phyloP scores from a whole-genome alignment of 2,888 invertebrate genomes.

The Linyphia triangularis region DNA sequence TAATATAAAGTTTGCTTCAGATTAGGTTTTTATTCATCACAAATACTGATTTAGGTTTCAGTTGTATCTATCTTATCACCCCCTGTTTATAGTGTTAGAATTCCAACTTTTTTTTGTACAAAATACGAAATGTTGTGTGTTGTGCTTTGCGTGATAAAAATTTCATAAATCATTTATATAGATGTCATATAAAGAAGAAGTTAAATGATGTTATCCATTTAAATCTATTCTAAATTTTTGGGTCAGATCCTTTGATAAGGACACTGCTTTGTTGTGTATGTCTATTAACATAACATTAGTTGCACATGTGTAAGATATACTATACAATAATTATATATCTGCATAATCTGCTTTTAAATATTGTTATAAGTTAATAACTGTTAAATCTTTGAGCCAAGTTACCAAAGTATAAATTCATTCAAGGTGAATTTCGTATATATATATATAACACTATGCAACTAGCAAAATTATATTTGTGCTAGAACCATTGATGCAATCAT shows the following conservation, averaged over 20 bases:
- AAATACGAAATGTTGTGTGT: slow-evolving; percentile 50
- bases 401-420: slow-evolving; percentile 23
- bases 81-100: slow-evolving; percentile 71
- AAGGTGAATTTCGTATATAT: neutral
- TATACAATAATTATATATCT: slow-evolving; percentile 34
- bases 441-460: neutral
- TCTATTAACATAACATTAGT: slow-evolving; percentile 36
- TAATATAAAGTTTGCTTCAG: slow-evolving; percentile 37
- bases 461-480: neutral
- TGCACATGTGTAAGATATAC: slow-evolving; percentile 47
- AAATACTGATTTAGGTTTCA: slow-evolving; percentile 44
- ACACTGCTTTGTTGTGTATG: slow-evolving; percentile 49
- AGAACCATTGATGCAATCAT: slow-evolving; percentile 3
- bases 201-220: slow-evolving; percentile 65
- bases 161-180: slow-evolving; percentile 51
- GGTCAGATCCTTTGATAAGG: slow-evolving; percentile 31
- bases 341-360: slow-evolving; percentile 19
- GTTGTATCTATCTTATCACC: slow-evolving; percentile 60
- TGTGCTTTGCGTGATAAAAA: slow-evolving; percentile 64
- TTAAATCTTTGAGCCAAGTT: slow-evolving; percentile 31
- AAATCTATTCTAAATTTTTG: slow-evolving; percentile 54
- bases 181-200: slow-evolving; percentile 60
- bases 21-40: slow-evolving; percentile 31
- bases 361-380: slow-evolving; percentile 52
- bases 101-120: slow-evolving; percentile 44